Percentiles rank a stretch among this genome's conserved stretches.
Evolutionary conservation across 2,797 vertebrate species (phyloP).

Genomic region (Xiphorhynchus erythropygius): DNA sequence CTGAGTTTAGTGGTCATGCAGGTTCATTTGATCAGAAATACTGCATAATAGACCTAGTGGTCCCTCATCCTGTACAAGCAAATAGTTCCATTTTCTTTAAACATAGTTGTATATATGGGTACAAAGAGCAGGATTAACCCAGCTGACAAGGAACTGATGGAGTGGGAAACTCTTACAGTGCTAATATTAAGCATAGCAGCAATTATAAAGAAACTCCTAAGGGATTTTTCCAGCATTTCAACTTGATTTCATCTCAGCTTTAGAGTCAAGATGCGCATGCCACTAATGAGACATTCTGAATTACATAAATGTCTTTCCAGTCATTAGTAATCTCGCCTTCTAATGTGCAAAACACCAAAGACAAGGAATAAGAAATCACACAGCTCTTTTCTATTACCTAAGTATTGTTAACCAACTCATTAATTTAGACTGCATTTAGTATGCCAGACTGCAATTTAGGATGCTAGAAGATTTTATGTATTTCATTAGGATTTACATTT

Average conservation of each 20-base stretch:
- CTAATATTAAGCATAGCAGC: background rate
- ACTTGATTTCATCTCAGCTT: background rate
- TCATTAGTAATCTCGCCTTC: background rate
- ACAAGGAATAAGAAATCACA: background rate
- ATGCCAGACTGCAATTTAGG: background rate
- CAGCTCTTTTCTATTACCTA: background rate
- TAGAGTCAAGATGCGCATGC: background rate
- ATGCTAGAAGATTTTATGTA: background rate
- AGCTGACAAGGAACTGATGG: background rate
- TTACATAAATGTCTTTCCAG: background rate
- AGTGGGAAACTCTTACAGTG: background rate
- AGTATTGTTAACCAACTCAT: background rate
- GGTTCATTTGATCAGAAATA: background rate
- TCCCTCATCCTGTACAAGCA: background rate
- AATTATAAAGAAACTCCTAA: background rate
- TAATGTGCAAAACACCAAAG: background rate
- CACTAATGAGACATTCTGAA: background rate
- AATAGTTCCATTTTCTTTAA: background rate
- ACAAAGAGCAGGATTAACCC: background rate
- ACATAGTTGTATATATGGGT: background rate
- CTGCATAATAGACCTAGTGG: background rate
- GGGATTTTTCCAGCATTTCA: constrained; percentile 21
- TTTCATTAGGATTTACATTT: background rate
- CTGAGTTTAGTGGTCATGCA: background rate
- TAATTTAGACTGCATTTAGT: background rate